These are phyloP conservation scores for Formica selysi DNA, from an alignment of 1,140 invertebrate species.

Conservation along the genomic window DNA sequence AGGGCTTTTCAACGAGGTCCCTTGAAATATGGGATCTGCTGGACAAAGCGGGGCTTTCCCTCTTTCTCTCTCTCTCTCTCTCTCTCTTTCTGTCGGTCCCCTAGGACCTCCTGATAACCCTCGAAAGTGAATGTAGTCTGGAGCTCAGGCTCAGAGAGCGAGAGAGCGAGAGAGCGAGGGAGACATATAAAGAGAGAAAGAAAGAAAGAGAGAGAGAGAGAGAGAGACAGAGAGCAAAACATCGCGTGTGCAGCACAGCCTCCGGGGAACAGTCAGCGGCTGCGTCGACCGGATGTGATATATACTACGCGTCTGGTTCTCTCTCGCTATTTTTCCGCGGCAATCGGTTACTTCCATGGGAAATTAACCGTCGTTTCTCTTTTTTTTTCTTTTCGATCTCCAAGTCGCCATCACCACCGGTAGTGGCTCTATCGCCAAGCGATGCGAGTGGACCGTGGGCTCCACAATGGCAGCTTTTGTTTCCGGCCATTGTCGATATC, in stretches of 20 bases:
- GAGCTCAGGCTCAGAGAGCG: conserved; percentile 20
- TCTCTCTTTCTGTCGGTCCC: conserved; percentile 32
- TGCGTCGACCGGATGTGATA: conserved; percentile 57
- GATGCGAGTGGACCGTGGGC: conserved; percentile 42
- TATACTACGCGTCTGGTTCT: conserved; percentile 47
- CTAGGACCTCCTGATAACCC: conserved; percentile 64
- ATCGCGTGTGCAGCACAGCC: conserved; percentile 55
- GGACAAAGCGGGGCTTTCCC: conserved; percentile 62
- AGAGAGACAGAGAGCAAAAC: conserved; percentile 46
- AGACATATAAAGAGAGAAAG: not conserved
- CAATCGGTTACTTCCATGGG: conserved; percentile 55
- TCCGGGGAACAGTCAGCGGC: conserved; percentile 51
- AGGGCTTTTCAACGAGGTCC: conserved; percentile 68
- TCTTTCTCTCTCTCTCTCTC: conserved; percentile 5
- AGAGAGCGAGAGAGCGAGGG: not conserved
- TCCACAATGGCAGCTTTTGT: conserved; percentile 52
- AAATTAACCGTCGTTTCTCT: conserved; percentile 42
- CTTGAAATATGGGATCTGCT: conserved; percentile 69
- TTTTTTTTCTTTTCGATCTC: not conserved
- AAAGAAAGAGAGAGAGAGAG: not conserved
- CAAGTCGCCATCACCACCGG: conserved; percentile 1
- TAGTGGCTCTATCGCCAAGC: not conserved
- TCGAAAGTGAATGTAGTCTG: conserved; percentile 68
- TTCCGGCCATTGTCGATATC: conserved; percentile 57
- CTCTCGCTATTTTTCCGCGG: conserved; percentile 51